Base-by-base conservation (phyloP, 2,797 vertebrate species). In the Chloroceryle amazona region DNA sequence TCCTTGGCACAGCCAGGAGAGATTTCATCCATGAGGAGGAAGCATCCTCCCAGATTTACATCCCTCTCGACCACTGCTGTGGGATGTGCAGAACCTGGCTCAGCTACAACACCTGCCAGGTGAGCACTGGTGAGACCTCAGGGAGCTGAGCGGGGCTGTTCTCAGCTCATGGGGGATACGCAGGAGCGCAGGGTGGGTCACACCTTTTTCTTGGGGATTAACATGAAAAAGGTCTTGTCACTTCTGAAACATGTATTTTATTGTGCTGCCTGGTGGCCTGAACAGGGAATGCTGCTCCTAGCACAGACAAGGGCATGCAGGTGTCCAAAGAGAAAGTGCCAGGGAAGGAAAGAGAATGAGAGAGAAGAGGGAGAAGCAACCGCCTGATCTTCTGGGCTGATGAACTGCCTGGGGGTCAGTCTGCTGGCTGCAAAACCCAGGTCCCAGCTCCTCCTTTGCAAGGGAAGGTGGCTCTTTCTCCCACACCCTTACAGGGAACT, bases 221-320 rank as follows among this genome's bases (percentile, higher is more conserved):
- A 3, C 9, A 8, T 25, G 13, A 28, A 31, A 22, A 3, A 13
- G 31, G 19, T 3, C 25, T 5, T 7, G 0, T 29, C 26, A 8
- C 6, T 51, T 25, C 15, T 10, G 25, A 3, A 13, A 6, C 1
- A 4, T 0, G 5, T 2, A n/a, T 14, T 6, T 33, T 20, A 1
- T 19, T 0, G 0, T 1, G 41, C 81, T 73, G 67, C 66, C 66
- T 18, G 57, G 3, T 2, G 46, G 9, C 15, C 33, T 11, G 49
- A 0, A 0, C 1, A 3, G 57, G 72, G 44, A 49, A 23, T 0
- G 5, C 3, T 6, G 14, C 54, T 44, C 22, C 0, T 0, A 11
- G 84, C 92, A 3, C 29, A 0, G 23, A 11, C 61, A 1, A 29
- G 39, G 33, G 51, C 39, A 14, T 1, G 3, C 0, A 1, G 11